These are phyloP conservation scores for Puma concolor DNA, from an alignment of 2,113 vertebrate species.

Conservation along the genomic window DNA sequence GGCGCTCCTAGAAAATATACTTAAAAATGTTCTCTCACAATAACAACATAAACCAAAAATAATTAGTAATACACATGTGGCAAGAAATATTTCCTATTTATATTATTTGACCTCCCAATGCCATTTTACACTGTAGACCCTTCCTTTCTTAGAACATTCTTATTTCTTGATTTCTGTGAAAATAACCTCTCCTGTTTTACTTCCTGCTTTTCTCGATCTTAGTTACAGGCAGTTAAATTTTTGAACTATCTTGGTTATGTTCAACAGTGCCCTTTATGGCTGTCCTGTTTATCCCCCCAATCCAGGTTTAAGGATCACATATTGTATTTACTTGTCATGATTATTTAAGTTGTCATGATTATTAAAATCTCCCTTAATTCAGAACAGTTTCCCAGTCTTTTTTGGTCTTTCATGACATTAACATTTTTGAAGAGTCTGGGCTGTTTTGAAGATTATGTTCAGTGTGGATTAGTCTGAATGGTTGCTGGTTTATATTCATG, in stretches of 20 bases:
- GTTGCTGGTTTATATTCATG: not conserved
- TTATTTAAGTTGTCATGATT: not conserved
- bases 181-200: not conserved
- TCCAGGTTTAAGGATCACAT: not conserved
- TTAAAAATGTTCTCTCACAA: conserved; percentile 3
- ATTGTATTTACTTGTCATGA: not conserved
- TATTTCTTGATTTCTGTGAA: conserved; percentile 38
- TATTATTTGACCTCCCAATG: not conserved
- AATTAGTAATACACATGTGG: not conserved
- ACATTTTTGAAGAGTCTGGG: not conserved
- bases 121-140: not conserved
- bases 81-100: not conserved
- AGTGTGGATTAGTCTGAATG: not conserved
- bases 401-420: not conserved
- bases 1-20: not conserved
- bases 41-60: not conserved
- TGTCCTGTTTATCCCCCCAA: not conserved
- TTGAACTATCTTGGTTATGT: not conserved
- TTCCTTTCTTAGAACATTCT: conserved; percentile 24
- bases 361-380: not conserved
- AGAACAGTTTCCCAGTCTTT: not conserved
- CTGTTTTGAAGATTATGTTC: not conserved
- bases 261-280: not conserved
- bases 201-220: not conserved
- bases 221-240: conserved; percentile 12